phyloP scores from a whole-genome alignment of 2,113 vertebrate genomes.

The Rhineura floridana region DNA sequence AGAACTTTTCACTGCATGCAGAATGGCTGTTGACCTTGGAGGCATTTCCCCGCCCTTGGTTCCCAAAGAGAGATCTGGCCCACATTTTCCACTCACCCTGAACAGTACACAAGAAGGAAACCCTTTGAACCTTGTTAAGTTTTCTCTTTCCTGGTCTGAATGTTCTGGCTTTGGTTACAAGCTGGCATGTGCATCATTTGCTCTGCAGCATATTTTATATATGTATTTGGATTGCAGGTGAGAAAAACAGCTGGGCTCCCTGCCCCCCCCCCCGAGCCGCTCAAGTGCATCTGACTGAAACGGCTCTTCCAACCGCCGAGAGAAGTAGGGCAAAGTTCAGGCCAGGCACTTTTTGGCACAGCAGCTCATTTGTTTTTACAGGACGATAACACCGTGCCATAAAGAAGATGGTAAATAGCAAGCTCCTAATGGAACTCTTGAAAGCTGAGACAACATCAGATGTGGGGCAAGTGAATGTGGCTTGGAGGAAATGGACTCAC shows the following conservation, averaged over 20 bases:
- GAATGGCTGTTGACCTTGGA: neutral
- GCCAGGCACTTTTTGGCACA: neutral
- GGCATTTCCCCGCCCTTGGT: neutral
- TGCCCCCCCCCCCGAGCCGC: no score
- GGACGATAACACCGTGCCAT: neutral
- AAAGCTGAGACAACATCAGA: neutral
- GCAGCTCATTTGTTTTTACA: neutral
- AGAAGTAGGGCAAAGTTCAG: neutral
- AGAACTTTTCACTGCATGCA: no score
- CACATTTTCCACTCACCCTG: neutral
- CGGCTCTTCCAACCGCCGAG: neutral
- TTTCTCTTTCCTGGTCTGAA: neutral
- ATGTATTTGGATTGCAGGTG: neutral
- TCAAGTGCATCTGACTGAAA: neutral
- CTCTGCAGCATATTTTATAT: no score
- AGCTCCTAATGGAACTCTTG: neutral
- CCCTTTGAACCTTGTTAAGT: no score
- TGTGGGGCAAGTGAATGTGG: no score
- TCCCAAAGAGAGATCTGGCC: no score
- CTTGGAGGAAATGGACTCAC: no score
- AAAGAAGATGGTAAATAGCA: neutral
- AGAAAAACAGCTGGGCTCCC: neutral
- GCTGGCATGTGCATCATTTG: no score
- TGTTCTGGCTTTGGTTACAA: neutral
- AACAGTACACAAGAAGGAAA: neutral